Percentiles rank a stretch among this genome's conserved stretches.
These are phyloP conservation scores for Euspilapteryx auroguttella DNA, from an alignment of 2,888 invertebrate genomes.

Conservation along the genomic window DNA sequence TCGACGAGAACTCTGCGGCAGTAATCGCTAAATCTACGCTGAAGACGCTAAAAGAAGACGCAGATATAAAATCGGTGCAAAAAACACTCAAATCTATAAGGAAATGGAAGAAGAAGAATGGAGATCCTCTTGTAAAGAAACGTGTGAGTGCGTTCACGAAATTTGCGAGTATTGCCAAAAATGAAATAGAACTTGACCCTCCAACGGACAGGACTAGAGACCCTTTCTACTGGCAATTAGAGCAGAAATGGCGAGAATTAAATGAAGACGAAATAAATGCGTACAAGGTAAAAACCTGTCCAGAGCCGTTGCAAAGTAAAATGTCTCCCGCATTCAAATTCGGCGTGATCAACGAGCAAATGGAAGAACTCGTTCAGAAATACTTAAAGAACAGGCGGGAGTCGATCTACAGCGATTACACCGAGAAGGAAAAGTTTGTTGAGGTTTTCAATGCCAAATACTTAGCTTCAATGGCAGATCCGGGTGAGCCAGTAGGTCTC, in stretches of 20 bases:
- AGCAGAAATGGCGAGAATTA: slow-evolving; percentile 68
- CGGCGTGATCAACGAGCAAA: slow-evolving; percentile 82
- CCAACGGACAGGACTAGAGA: slow-evolving; percentile 55
- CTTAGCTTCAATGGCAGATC: slow-evolving; percentile 75
- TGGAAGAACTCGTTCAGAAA: slow-evolving; percentile 68
- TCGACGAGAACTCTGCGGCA: slow-evolving; percentile 77
- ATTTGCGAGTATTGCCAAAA: slow-evolving; percentile 57
- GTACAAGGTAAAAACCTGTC: slow-evolving; percentile 62
- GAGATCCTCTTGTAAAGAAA: slow-evolving; percentile 34
- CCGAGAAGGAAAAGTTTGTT: slow-evolving; percentile 56
- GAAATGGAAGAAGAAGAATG: slow-evolving; percentile 65
- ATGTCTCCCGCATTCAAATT: slow-evolving; percentile 76
- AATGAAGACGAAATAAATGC: slow-evolving; percentile 60
- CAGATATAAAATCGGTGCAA: slow-evolving; percentile 44
- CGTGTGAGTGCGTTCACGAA: slow-evolving; percentile 61
- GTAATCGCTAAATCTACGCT: slow-evolving; percentile 63
- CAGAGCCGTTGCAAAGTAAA: slow-evolving; percentile 73
- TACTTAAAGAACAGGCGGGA: slow-evolving; percentile 53
- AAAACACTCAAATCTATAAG: slow-evolving; percentile 61
- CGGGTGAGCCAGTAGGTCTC: slow-evolving; percentile 96
- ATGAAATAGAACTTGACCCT: slow-evolving; percentile 43
- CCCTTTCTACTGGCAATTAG: slow-evolving; percentile 60
- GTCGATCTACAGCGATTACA: slow-evolving; percentile 19
- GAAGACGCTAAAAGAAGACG: slow-evolving; percentile 59
- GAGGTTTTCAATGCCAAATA: slow-evolving; percentile 77